Evolutionary conservation across 2,113 vertebrate species (phyloP), one percentile per base, ranked within the genome.

Genomic region (Microtus richardsoni): DNA sequence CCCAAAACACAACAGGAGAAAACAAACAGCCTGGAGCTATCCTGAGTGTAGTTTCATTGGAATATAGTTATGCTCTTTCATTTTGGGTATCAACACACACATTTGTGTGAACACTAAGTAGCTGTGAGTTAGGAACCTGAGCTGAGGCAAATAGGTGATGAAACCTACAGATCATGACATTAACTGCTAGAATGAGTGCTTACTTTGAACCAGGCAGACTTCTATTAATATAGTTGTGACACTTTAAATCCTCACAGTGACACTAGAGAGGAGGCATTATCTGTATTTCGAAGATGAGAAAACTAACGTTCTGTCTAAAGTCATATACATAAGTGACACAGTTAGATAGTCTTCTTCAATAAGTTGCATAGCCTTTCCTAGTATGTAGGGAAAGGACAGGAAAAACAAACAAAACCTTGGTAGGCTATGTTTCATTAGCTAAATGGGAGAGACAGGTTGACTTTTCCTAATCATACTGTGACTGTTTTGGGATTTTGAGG

Each of bases 401-500:
- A 52, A 28, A 60, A 60, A 62, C 60, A 62, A 66, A 73, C 49
- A 64, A 70, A 82, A 11, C 58, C 16, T 7, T 33, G 66, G 17
- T 8, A 80, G 77, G 16, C 6, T 12, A 30, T 0, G 30, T 8
- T 47, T 68, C 68, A 47, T 28, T 60, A 54, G 36, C 71, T 68
- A 78, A 70, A 75, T 28, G 44, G 60, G 8, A 78, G 64, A 82
- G 44, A 80, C 10, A 64, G 91, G 90, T 30, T 73, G 49, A 60
- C 88, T 44, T 82, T 77, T 91, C 64, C 58, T 75, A 39, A 94
- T 39, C 6, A 52, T 36, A 71, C 7, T 86, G 39, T 83, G 49
- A 86, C 26, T 28, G 21, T 88, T 49, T 94, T 30, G 58, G 87
- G 41, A 30, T 93, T 95, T 74, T 91, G 47, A 83, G 33, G 89